Conservation (phyloP, 2,888 invertebrate species). For the Corythucha ciliata region DNA sequence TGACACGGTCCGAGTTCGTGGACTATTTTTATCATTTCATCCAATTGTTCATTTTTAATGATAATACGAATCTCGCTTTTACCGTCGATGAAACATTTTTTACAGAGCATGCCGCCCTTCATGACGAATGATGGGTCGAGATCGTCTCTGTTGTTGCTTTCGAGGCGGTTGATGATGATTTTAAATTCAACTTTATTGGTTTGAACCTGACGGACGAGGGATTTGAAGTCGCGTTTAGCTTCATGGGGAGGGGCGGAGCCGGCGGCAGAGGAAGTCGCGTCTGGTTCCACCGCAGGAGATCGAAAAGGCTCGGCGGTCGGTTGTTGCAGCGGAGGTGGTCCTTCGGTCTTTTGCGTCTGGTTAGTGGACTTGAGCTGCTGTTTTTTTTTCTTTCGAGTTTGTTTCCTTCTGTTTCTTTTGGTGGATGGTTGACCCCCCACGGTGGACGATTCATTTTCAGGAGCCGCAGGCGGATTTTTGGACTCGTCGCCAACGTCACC, state of each 20-base stretch:
- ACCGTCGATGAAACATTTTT: not conserved
- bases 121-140: constrained; percentile 14
- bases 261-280: too few species aligned
- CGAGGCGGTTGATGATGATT: constrained; percentile 9
- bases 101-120: constrained; percentile 28
- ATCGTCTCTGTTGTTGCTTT: constrained; percentile 1
- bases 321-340: too few species aligned
- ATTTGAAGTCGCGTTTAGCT: constrained; percentile 22
- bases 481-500: too few species aligned
- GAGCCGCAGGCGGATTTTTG: too few species aligned
- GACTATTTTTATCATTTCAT: constrained; percentile 21
- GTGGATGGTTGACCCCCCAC: too few species aligned
- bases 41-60: constrained; percentile 9
- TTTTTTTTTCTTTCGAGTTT: too few species aligned
- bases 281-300: too few species aligned
- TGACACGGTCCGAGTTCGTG: constrained; percentile 25
- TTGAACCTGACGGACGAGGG: constrained; percentile 20
- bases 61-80: constrained; percentile 24
- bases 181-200: constrained; percentile 5
- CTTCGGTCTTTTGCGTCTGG: too few species aligned
- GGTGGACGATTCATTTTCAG: too few species aligned
- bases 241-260: not conserved
- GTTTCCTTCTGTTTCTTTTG: too few species aligned
- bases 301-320: too few species aligned
- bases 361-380: too few species aligned